These are phyloP conservation scores for Agrilus biguttatus DNA, from an alignment of 2,888 invertebrate genomes.

Conservation along the genomic window DNA sequence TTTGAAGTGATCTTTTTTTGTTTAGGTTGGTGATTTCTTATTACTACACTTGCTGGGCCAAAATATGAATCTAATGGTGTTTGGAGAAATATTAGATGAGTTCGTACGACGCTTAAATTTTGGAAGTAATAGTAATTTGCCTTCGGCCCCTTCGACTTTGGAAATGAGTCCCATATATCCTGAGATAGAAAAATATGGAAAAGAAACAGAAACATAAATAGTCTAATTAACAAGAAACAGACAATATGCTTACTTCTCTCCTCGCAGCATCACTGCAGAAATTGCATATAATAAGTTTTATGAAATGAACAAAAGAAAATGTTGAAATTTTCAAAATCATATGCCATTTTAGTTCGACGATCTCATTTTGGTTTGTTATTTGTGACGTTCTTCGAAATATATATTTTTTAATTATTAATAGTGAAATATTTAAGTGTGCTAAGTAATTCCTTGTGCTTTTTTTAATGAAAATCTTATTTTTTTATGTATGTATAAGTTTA, in stretches of 20 bases:
- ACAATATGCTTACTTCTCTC: not conserved
- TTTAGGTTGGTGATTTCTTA: constrained; percentile 74
- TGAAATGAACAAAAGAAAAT: not conserved
- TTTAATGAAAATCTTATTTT: too few relatives aligned
- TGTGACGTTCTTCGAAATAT: too few relatives aligned
- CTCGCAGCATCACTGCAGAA: not conserved
- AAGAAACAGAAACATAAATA: constrained; percentile 69
- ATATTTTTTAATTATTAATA: too few relatives aligned
- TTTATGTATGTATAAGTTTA: too few relatives aligned
- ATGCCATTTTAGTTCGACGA: not conserved
- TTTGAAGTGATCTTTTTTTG: constrained; percentile 6
- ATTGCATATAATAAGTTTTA: not conserved
- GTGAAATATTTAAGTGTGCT: too few relatives aligned
- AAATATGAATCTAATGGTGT: constrained; percentile 70
- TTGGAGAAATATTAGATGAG: constrained; percentile 67
- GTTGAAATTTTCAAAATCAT: not conserved
- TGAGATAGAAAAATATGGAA: constrained; percentile 60
- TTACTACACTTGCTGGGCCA: constrained; percentile 71
- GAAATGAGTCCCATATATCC: constrained; percentile 81
- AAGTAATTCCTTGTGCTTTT: too few relatives aligned
- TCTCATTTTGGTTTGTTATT: not conserved
- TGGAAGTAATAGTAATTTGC: constrained; percentile 54
- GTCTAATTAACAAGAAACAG: not conserved
- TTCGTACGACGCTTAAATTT: constrained; percentile 54
- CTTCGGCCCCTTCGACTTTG: constrained; percentile 74